These are phyloP conservation scores for Chelmon rostratus DNA, from an alignment of 2,797 vertebrate genomes.

Conservation along the genomic window DNA sequence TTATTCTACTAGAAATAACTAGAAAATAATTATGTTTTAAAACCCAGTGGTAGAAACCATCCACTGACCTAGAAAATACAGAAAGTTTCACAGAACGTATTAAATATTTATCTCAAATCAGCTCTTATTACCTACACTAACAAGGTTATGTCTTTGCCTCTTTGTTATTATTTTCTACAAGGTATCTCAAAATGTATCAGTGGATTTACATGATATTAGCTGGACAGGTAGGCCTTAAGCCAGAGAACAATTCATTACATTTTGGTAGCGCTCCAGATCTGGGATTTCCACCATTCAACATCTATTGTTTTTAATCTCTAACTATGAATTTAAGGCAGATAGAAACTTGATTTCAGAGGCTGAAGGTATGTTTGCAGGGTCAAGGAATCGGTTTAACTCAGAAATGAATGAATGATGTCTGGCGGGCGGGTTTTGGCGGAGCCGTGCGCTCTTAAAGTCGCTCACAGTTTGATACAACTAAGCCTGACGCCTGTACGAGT, in stretches of 20 bases:
- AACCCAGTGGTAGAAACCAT: constrained; percentile 54
- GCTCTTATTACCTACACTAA: constrained; percentile 43
- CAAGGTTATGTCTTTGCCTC: constrained; percentile 39
- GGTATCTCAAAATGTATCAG: constrained; percentile 52
- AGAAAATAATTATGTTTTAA: constrained; percentile 61
- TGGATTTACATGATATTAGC: constrained; percentile 59
- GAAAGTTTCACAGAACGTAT: constrained; percentile 48
- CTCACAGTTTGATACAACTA: constrained; percentile 40
- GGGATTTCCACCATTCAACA: constrained; percentile 55
- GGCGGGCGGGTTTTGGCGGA: constrained; percentile 41
- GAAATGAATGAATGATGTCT: constrained; percentile 44
- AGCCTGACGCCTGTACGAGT: constrained; percentile 38
- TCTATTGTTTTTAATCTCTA: constrained; percentile 72
- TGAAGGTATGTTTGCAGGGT: constrained; percentile 49
- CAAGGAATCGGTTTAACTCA: constrained; percentile 54
- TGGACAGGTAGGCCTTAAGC: constrained; percentile 48
- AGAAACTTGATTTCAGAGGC: constrained; percentile 53
- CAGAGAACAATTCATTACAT: constrained; percentile 71
- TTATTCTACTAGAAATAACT: constrained; percentile 69
- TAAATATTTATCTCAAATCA: constrained; percentile 65
- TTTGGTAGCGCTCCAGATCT: constrained; percentile 63
- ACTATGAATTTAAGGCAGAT: constrained; percentile 48
- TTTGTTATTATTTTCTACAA: constrained; percentile 30
- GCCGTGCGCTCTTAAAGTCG: constrained; percentile 32
- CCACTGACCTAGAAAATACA: constrained; percentile 72